Percentiles rank a stretch among this genome's conserved stretches.
These are phyloP conservation scores for Rhyacichthys aspro DNA, from an alignment of 2,797 vertebrate species.

Conservation along the genomic window DNA sequence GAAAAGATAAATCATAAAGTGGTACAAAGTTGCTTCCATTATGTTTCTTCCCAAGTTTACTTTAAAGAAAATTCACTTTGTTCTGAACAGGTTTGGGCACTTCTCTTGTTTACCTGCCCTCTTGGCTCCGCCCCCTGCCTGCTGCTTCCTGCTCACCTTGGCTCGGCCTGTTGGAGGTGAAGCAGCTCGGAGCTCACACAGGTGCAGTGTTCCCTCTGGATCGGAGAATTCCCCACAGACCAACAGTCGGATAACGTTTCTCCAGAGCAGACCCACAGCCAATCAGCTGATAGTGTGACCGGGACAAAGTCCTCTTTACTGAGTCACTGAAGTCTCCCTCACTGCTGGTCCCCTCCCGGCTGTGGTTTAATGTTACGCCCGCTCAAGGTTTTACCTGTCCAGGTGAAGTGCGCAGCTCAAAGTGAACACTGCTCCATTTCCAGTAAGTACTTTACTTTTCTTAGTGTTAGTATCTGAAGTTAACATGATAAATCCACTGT, in stretches of 20 bases:
- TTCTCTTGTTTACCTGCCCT: conserved; percentile 71
- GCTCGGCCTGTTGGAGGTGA: conserved; percentile 45
- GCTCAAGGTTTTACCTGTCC: conserved; percentile 69
- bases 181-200: conserved; percentile 48
- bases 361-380: conserved; percentile 69
- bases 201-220: conserved; percentile 21
- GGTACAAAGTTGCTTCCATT: background rate
- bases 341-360: conserved; percentile 36
- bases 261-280: conserved; percentile 24
- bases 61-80: conserved; percentile 26
- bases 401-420: conserved; percentile 62
- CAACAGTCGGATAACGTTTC: conserved; percentile 45
- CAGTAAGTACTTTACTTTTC: conserved; percentile 57
- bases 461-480: background rate
- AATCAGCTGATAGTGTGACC: conserved; percentile 24
- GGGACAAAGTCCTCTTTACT: conserved; percentile 71
- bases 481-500: too few species aligned
- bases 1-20: too few species aligned
- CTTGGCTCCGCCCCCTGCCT: conserved; percentile 55
- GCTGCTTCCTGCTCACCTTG: conserved; percentile 79
- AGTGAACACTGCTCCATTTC: conserved; percentile 40
- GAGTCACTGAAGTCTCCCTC: conserved; percentile 51
- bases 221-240: conserved; percentile 40
- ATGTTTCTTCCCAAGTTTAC: background rate
- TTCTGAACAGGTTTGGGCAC: conserved; percentile 76